Percentiles rank a stretch among this genome's conserved stretches.
phyloP scores from a whole-genome alignment of 2,113 vertebrate genomes.

The Oostethus manadensis region DNA sequence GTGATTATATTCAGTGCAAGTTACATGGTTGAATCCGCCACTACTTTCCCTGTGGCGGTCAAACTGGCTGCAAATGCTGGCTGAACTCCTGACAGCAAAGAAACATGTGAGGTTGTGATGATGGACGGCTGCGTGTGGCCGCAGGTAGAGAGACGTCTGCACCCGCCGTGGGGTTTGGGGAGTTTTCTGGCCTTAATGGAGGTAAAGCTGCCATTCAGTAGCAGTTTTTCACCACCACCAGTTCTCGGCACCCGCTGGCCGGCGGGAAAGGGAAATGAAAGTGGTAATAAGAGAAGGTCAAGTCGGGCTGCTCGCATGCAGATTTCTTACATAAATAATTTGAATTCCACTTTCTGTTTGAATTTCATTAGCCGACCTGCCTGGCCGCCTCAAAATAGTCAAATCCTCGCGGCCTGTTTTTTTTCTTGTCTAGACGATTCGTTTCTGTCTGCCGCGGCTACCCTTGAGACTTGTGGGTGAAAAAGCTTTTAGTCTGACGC shows the following conservation, averaged over 20 bases:
- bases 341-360: neutral
- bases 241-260: no score
- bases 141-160: slow-evolving; percentile 30
- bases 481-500: neutral
- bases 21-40: no score
- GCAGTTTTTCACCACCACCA: no score
- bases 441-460: neutral
- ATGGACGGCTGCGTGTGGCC: slow-evolving; percentile 34
- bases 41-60: no score
- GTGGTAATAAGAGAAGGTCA: no score
- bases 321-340: neutral
- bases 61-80: neutral
- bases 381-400: neutral
- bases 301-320: no score
- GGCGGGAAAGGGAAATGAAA: no score
- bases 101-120: slow-evolving; percentile 16
- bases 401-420: neutral
- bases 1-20: no score
- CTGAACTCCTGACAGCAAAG: slow-evolving; percentile 24
- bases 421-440: slow-evolving; percentile 1
- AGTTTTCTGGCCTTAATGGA: slow-evolving; percentile 35
- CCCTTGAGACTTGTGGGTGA: neutral
- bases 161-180: slow-evolving; percentile 34
- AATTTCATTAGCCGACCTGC: neutral
- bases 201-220: slow-evolving; percentile 15